Evolutionary conservation across 2,888 invertebrate species (phyloP).

Genomic region (Pseudoips prasinana): DNA sequence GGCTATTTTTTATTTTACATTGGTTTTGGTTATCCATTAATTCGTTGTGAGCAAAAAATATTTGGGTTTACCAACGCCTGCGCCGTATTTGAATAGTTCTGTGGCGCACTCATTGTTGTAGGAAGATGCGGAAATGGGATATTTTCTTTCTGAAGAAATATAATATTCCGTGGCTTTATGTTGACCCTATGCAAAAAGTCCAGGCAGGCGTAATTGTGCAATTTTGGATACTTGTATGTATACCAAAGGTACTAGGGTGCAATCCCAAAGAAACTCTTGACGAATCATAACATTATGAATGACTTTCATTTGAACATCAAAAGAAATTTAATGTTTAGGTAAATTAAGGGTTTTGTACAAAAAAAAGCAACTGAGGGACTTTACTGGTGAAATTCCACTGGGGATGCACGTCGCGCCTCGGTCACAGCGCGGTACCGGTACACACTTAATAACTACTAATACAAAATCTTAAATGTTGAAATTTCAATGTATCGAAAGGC

Average conservation of each 20-base stretch:
- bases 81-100: constrained; percentile 77
- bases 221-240: constrained; percentile 35
- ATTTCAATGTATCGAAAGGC: too few relatives aligned
- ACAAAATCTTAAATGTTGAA: too few relatives aligned
- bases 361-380: too few relatives aligned
- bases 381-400: too few relatives aligned
- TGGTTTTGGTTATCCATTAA: constrained; percentile 80
- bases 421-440: too few relatives aligned
- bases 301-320: too few relatives aligned
- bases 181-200: constrained; percentile 70
- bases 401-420: too few relatives aligned
- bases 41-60: constrained; percentile 70
- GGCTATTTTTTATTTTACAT: constrained; percentile 76
- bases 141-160: constrained; percentile 81
- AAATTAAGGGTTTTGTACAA: too few relatives aligned
- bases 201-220: constrained; percentile 52
- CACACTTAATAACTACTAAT: too few relatives aligned
- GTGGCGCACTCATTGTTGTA: constrained; percentile 76
- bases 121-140: constrained; percentile 83
- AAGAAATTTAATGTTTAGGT: too few relatives aligned
- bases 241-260: neutral
- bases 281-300: too few relatives aligned
- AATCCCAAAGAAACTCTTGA: too few relatives aligned
- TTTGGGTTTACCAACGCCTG: constrained; percentile 64
- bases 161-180: constrained; percentile 76